Conservation (phyloP, 2,113 vertebrate species). For the Cololabis saira region DNA sequence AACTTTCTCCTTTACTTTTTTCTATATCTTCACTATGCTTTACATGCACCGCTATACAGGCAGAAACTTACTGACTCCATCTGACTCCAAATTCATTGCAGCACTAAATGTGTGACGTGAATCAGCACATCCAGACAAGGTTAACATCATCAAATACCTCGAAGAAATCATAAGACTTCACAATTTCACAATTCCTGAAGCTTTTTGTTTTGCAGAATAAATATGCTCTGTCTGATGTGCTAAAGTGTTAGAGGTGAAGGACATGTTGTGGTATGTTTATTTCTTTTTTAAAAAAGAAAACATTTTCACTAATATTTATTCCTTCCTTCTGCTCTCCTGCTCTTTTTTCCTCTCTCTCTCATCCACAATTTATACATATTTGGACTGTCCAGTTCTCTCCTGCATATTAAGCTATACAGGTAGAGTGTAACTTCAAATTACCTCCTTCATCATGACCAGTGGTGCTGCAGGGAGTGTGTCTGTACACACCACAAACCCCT, state of each 20-base stretch:
- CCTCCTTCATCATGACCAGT: constrained; percentile 49
- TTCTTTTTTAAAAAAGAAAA: not conserved
- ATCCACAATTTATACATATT: constrained; percentile 25
- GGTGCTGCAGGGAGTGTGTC: constrained; percentile 41
- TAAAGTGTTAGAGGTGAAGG: constrained; percentile 23
- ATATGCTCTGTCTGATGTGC: constrained; percentile 8
- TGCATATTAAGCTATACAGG: constrained; percentile 22
- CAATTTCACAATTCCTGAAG: constrained; percentile 26
- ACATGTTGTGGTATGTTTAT: not conserved
- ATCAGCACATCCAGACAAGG: constrained; percentile 30
- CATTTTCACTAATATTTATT: constrained; percentile 10
- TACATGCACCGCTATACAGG: not conserved
- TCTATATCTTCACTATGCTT: not conserved
- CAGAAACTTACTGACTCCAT: not conserved
- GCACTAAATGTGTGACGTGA: constrained; percentile 27
- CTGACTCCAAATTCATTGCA: constrained; percentile 9
- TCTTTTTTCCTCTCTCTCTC: not conserved
- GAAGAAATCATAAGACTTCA: constrained; percentile 4
- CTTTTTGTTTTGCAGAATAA: constrained; percentile 3
- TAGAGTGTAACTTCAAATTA: constrained; percentile 43
- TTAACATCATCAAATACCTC: constrained; percentile 26
- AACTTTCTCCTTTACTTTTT: not conserved
- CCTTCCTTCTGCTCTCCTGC: not conserved
- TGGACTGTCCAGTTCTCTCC: constrained; percentile 24
- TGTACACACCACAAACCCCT: constrained; percentile 32